These are phyloP conservation scores for Phocoena sinus DNA, from an alignment of 2,113 vertebrate species.

Conservation along the genomic window DNA sequence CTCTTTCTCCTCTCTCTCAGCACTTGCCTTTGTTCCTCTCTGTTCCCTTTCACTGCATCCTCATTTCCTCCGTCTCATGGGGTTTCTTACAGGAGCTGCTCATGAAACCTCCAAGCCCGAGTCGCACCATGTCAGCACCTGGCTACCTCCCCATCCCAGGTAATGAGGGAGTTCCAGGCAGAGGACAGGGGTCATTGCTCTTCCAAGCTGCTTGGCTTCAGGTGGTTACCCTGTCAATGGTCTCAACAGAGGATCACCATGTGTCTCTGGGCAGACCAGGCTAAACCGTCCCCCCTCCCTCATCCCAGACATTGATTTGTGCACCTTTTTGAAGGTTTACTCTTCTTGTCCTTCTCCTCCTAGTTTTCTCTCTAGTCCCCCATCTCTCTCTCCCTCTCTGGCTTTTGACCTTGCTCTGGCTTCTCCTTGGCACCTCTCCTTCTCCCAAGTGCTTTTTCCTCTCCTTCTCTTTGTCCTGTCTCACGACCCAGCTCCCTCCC, in stretches of 20 bases:
- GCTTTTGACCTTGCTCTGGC: neutral
- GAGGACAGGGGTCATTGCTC: neutral
- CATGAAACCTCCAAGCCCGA: neutral
- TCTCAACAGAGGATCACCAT: accelerated
- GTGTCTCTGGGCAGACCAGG: neutral
- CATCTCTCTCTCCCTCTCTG: neutral
- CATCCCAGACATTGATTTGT: too few relatives aligned
- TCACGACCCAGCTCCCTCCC: neutral
- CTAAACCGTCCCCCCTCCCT: neutral
- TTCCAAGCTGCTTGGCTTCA: neutral
- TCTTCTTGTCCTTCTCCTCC: neutral
- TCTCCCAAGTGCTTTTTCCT: neutral
- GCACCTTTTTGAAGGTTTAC: neutral
- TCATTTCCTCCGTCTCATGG: neutral
- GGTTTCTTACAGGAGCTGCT: neutral
- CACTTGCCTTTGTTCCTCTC: neutral
- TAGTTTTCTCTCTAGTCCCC: neutral
- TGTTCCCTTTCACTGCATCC: neutral
- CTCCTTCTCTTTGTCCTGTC: neutral
- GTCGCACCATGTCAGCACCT: neutral
- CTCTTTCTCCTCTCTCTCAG: neutral
- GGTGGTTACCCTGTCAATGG: neutral
- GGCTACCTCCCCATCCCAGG: neutral
- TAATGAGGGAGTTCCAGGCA: neutral
- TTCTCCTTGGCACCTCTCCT: neutral